Evolutionary conservation across 2,797 vertebrate species (phyloP).

Genomic region (Serranus cabrilla): DNA sequence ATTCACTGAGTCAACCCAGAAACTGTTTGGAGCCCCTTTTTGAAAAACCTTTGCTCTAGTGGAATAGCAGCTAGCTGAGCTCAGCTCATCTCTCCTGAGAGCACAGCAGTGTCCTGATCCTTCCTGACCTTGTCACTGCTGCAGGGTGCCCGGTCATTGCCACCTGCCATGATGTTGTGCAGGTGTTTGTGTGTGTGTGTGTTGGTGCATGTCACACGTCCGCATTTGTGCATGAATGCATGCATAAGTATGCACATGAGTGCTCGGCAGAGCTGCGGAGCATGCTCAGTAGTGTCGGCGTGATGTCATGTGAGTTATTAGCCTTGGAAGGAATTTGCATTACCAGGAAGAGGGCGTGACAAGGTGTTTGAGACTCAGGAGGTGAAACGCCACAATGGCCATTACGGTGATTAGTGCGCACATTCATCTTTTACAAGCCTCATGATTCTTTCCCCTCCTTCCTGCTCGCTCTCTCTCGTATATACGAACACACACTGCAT

Average conservation of each 20-base stretch:
- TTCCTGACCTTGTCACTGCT: conserved; percentile 75
- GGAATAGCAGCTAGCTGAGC: conserved; percentile 58
- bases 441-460: conserved; percentile 44
- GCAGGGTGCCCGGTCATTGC: conserved; percentile 73
- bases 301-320: conserved; percentile 63
- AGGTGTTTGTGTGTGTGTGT: conserved; percentile 45
- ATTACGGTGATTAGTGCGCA: conserved; percentile 69
- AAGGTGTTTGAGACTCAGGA: conserved; percentile 66
- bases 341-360: conserved; percentile 63
- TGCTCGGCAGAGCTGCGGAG: conserved; percentile 19
- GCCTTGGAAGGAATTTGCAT: conserved; percentile 70
- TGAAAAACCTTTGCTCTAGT: not conserved
- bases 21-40: too few species aligned
- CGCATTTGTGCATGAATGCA: conserved; percentile 21
- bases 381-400: conserved; percentile 64
- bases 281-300: conserved; percentile 3
- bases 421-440: conserved; percentile 72
- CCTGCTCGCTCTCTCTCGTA: conserved; percentile 9
- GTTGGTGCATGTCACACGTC: conserved; percentile 20
- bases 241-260: conserved; percentile 44
- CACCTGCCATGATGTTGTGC: conserved; percentile 54
- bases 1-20: too few species aligned
- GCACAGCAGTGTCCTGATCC: conserved; percentile 67
- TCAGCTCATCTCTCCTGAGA: conserved; percentile 69
- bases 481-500: conserved; percentile 46